Base-by-base conservation (phyloP, 2,888 invertebrate species). In the Meiosimyza platycephala region DNA sequence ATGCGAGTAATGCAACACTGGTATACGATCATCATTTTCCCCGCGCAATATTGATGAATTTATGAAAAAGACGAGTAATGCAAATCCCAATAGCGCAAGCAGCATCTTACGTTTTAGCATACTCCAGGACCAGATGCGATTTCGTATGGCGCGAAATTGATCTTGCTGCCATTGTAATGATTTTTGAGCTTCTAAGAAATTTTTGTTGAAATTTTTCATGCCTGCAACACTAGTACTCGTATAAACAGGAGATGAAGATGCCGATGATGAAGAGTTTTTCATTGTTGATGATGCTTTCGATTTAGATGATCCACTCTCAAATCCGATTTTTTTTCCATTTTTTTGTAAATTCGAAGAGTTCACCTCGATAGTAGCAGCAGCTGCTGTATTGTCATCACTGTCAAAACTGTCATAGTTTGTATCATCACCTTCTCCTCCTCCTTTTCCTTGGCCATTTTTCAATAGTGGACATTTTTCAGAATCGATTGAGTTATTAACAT, bases 1-100 rank as follows among this genome's bases (percentile, higher is more conserved):
- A 76, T 81, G 84, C 33, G 86, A 87, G 72, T 83, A 80, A 73
- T 83, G 85, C 72, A 82, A 76, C 6, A 86, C 84, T 6, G 80
- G 79, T 9, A 85, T 80, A 67, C 80, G 76, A 54, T 84, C 82
- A 15, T 79, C 75, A 5, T 79, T 76, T 2, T 77, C 76, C 73
- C 79, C 77, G 76, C 81, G 71, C 76, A 79, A 78, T 73, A 74
- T 69, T 72, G 81, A 72, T 75, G 84, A 71, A 80, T 84, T 81
- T 75, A 86, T 63, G 76, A 79, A 78, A 54, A 85, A 79, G 15
- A 82, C 71, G 64, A 81, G 72, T 9, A 85, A 68, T 47, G 80
- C 47, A 40, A 83, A 64, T 16, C 79, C 76, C 68, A 81, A 16
- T 12, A 78, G 60, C 5, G 75, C 72, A 6, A 82, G 47, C 13